A percentile compares a stretch with the other conserved stretches of the same genome.
Evolutionary conservation across 1,140 invertebrate genomes (phyloP).

Genomic region (Lepidurus arcticus): DNA sequence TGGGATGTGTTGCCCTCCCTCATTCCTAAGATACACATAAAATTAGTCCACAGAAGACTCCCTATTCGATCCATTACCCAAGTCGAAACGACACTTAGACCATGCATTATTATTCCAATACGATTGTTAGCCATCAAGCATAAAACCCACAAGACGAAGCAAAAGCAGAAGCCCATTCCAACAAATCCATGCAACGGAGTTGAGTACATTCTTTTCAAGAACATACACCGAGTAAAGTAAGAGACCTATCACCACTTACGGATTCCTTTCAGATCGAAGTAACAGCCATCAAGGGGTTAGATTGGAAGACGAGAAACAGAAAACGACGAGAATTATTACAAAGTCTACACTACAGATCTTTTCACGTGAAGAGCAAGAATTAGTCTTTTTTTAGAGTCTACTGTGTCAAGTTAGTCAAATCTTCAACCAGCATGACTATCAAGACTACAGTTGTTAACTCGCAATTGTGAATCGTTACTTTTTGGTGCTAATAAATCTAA

Average conservation of each 20-base stretch:
- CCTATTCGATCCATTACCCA: background rate
- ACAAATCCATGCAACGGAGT: background rate
- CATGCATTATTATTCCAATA: conserved; percentile 1
- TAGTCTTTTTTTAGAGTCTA: conserved; percentile 25
- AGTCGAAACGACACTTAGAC: conserved; percentile 23
- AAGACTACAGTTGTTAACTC: background rate
- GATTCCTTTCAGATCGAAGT: conserved; percentile 21
- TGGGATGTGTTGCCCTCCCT: conserved; percentile 35
- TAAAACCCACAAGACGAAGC: background rate
- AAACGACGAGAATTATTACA: background rate
- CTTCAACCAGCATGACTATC: conserved; percentile 24
- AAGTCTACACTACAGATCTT: conserved; percentile 23
- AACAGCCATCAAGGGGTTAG: conserved; percentile 9
- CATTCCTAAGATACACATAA: conserved; percentile 32
- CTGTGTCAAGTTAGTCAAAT: conserved; percentile 8
- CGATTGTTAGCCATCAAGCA: background rate
- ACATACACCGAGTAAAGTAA: background rate
- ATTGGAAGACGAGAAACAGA: background rate
- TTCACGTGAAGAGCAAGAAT: conserved; percentile 26
- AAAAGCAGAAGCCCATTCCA: conserved; percentile 13
- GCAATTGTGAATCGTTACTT: background rate
- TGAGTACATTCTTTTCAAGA: background rate
- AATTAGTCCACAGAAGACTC: background rate
- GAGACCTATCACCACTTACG: conserved; percentile 22
- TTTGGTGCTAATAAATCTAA: background rate